Base-by-base conservation (phyloP, 1,140 invertebrate species). In the Gyrodactylus salaris region DNA sequence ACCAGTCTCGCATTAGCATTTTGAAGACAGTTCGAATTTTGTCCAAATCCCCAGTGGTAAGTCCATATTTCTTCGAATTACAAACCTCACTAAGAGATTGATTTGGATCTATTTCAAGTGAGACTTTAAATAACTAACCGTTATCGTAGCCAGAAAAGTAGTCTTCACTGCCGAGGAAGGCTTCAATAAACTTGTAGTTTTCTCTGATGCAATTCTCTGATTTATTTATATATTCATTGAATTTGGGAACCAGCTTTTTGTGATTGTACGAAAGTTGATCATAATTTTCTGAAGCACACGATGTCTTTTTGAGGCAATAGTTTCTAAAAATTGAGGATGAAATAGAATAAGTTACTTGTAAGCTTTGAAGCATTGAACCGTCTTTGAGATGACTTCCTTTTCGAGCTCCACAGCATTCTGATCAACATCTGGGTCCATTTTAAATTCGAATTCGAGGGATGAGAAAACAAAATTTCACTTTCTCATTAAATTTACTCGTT, bases 1-100 rank as follows among this genome's bases (percentile, higher is more conserved):
- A 91, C 94, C 94, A 98, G 80, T 98, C 94, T 24, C 94, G 82
- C 1, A 91, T 88, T 78, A 98, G 68, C 26, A 25, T 22, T 25
- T 73, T 73, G 2, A 73, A 68, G 20, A 26, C 26, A 1, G 34
- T 25, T 20, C 26, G 21, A 16, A 73, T 34, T 73, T 73, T 73
- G 7, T 73, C 72, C 72, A 73, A 25, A 69, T 73, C 72, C 20
- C 26, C 26, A 16, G 25, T n/a, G n/a, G 21, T 73, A 71, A 71
- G 21, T 2, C 20, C 20, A 69, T 25, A 71, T 25, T 71, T 71
- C n/a, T 71, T 71, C 1, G 20, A 19, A 1, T 25, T 25, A 71
- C 34, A 54, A 54, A 54, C n/a, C 7, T 54, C 34, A 54, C 34
- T 54, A 7, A 54, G n/a, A 16, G 34, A 54, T 54, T 54, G 34